Evolutionary conservation across 2,888 invertebrate species (phyloP), one percentile per base, ranked within the genome.

Genomic region (Pyrrhia umbra): DNA sequence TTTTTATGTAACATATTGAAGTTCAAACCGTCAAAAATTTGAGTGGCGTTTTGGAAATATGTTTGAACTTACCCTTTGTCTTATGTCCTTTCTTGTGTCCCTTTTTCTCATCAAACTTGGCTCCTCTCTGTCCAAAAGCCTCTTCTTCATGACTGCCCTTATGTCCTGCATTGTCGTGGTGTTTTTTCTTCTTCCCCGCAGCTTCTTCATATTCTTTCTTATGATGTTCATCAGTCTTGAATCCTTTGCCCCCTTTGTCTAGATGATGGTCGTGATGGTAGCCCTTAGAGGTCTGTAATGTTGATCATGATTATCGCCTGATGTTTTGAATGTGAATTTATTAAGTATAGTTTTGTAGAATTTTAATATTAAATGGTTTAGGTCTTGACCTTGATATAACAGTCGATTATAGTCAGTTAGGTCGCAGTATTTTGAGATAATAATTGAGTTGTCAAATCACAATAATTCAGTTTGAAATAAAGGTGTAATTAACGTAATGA

Each of bases 41-140:
- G 4, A 30, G 0, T 2, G 4, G 10, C 3, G 13, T 13, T 30
- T 13, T 3, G 2, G 13, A n/a, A n/a, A n/a, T n/a, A 2, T 13
- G 3, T 30, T 30, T 20, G 2, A 55, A 23, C 83, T 75, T 57
- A 95, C 95, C 97, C 88, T 96, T 97, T 1, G 97, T 97, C 86
- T 97, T 97, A 83, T 97, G 97, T 4, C 97, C 97, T 80, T 97
- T 97, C 84, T 97, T 97, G 85, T 97, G 97, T 0, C 97, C 97
- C 73, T 97, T 96, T 84, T 97, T 97, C 87, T 97, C 97, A 0
- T 96, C 96, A 69, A 96, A 97, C 84, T 97, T 96, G 0, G 96
- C 96, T 0, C 96, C 96, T 76, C 97, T 96, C 54, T 96, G 96
- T 0, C 96, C 96, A 70, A 96, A 96, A 4, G 96, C 96, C 55